Evolutionary conservation across 2,888 invertebrate species (phyloP).

Genomic region (Metalampra italica): DNA sequence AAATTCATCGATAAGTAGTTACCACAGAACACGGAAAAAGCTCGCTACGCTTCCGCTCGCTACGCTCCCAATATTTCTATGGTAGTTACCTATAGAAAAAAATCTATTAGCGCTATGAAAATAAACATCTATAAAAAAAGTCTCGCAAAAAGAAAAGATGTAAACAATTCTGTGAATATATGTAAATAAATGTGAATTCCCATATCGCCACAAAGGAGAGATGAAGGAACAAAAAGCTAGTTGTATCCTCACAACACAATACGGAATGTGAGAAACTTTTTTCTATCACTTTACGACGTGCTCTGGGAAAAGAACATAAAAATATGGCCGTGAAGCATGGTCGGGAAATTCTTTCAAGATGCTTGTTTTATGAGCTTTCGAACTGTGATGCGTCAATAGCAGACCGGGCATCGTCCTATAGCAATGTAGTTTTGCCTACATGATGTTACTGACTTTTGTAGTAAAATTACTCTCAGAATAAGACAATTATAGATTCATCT

Average conservation of each 20-base stretch:
- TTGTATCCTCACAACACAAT: conserved; percentile 38
- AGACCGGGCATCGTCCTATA: not conserved
- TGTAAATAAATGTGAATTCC: conserved; percentile 9
- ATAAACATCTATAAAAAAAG: conserved; percentile 1
- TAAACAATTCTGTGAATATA: conserved; percentile 3
- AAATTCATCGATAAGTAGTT: not conserved
- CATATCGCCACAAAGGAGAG: conserved; percentile 15
- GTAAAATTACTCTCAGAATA: not conserved
- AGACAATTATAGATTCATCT: too few relatives aligned
- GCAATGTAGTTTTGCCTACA: not conserved
- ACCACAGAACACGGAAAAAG: too few relatives aligned
- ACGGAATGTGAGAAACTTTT: conserved; percentile 37
- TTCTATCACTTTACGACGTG: conserved; percentile 29
- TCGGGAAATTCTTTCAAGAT: not conserved
- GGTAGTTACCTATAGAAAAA: not conserved
- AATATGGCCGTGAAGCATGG: conserved; percentile 1
- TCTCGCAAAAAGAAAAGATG: conserved; percentile 1
- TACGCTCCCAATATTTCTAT: too few relatives aligned
- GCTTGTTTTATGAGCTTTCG: conserved; percentile 9
- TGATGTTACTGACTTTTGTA: conserved; percentile 9
- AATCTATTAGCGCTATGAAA: not conserved
- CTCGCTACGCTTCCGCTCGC: too few relatives aligned
- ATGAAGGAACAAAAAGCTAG: conserved; percentile 19
- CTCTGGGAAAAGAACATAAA: conserved; percentile 23
- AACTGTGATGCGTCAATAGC: not conserved